These are phyloP conservation scores for Drosophila ogumai DNA, from an alignment of 1,140 invertebrate genomes.

Conservation along the genomic window DNA sequence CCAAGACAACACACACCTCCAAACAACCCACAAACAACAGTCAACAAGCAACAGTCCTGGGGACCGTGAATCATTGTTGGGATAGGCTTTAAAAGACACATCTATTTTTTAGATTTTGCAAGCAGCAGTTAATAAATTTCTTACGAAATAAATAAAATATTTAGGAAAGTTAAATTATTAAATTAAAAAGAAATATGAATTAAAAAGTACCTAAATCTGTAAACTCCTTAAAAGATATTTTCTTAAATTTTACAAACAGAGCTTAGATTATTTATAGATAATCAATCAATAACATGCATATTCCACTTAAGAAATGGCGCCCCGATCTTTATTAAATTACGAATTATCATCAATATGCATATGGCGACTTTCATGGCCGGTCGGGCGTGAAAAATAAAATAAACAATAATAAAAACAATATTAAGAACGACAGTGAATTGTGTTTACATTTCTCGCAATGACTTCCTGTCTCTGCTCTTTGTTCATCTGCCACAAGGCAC, in stretches of 20 bases:
- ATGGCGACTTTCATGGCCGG: slow-evolving; percentile 10
- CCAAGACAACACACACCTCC: slow-evolving; percentile 6
- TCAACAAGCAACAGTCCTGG: background rate
- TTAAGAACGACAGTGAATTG: slow-evolving; percentile 12
- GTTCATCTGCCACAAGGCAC: slow-evolving; percentile 16
- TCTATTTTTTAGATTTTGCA: background rate
- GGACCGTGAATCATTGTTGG: slow-evolving; percentile 49
- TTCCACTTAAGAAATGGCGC: background rate
- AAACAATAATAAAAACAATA: slow-evolving; percentile 4
- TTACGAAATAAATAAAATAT: background rate
- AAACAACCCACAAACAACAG: background rate
- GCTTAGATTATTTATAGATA: no score
- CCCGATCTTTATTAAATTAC: slow-evolving; percentile 2
- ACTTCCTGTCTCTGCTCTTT: slow-evolving; percentile 17
- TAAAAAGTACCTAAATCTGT: background rate
- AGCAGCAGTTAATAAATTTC: no score
- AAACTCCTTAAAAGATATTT: background rate
- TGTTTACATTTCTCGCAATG: slow-evolving; percentile 6
- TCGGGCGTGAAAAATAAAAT: slow-evolving; percentile 5
- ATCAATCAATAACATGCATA: background rate
- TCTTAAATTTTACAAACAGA: no score
- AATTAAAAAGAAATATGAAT: background rate
- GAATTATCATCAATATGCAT: slow-evolving; percentile 15
- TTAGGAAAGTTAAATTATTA: background rate
- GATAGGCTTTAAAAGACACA: slow-evolving; percentile 39